A percentile compares a stretch with the other conserved stretches of the same genome.
Evolutionary conservation across 2,888 invertebrate genomes (phyloP).

Genomic region (Spilarctia lutea): DNA sequence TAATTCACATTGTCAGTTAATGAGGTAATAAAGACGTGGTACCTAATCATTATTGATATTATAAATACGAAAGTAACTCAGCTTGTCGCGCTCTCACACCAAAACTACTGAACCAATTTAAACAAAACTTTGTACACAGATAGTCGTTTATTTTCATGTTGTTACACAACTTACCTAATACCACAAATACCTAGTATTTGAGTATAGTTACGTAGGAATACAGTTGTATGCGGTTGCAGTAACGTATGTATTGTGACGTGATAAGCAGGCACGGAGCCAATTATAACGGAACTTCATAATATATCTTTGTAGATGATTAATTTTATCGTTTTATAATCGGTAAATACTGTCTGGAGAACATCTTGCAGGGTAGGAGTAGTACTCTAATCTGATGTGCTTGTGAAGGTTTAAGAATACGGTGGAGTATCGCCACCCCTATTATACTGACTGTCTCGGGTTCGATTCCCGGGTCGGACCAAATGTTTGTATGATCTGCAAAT

Average conservation of each 20-base stretch:
- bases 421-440: too few species aligned
- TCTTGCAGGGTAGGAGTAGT: background rate
- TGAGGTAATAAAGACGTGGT: too few species aligned
- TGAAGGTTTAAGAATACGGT: too few species aligned
- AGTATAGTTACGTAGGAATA: constrained; percentile 24
- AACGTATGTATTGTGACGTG: background rate
- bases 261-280: background rate
- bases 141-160: background rate
- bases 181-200: constrained; percentile 3
- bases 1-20: too few species aligned
- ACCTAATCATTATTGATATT: too few species aligned
- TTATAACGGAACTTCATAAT: background rate
- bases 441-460: too few species aligned
- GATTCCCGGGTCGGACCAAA: too few species aligned
- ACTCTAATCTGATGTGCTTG: background rate
- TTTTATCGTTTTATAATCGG: background rate
- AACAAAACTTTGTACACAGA: too few species aligned
- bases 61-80: too few species aligned
- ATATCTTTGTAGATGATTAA: background rate
- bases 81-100: too few species aligned
- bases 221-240: constrained; percentile 24
- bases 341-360: background rate
- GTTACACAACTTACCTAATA: background rate
- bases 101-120: too few species aligned
- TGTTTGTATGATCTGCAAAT: too few species aligned